phyloP scores from a whole-genome alignment of 2,113 vertebrate genomes.

The Eulemur macaco region DNA sequence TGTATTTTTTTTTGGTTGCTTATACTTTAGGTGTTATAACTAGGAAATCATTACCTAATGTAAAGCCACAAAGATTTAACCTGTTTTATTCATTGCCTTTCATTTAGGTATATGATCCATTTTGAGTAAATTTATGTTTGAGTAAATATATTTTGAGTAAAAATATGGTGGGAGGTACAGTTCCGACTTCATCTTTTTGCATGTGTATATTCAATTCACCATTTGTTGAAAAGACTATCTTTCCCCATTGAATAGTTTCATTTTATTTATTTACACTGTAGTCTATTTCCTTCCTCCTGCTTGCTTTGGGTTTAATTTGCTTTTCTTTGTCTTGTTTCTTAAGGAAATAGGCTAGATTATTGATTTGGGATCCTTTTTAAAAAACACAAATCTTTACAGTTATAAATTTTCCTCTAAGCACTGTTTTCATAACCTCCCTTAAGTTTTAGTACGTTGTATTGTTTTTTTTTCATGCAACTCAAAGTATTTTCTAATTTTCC shows the following conservation, averaged over 20 bases:
- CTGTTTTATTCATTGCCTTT: not conserved
- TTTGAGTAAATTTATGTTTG: not conserved
- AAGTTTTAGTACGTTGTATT: not conserved
- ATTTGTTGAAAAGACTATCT: not conserved
- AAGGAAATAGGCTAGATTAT: not conserved
- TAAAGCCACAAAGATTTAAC: not conserved
- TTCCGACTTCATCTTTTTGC: not conserved
- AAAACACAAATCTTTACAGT: not conserved
- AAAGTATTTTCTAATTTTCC: not conserved
- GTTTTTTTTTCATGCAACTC: not conserved
- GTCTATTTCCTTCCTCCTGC: not conserved
- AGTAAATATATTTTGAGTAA: not conserved
- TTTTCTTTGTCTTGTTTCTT: not conserved
- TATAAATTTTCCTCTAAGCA: not conserved
- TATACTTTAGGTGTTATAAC: not conserved
- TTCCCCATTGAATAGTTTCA: not conserved
- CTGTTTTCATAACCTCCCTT: not conserved
- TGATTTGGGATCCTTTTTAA: not conserved
- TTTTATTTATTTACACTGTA: not conserved
- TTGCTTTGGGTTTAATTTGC: not conserved
- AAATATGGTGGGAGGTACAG: not conserved
- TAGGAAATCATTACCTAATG: not conserved
- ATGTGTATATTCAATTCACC: not conserved
- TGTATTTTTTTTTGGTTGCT: not conserved
- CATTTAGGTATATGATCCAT: not conserved